A percentile compares a stretch with the other conserved stretches of the same genome.
Conservation (phyloP, 2,888 invertebrate genomes). For the Onthophagus sagittarius region DNA sequence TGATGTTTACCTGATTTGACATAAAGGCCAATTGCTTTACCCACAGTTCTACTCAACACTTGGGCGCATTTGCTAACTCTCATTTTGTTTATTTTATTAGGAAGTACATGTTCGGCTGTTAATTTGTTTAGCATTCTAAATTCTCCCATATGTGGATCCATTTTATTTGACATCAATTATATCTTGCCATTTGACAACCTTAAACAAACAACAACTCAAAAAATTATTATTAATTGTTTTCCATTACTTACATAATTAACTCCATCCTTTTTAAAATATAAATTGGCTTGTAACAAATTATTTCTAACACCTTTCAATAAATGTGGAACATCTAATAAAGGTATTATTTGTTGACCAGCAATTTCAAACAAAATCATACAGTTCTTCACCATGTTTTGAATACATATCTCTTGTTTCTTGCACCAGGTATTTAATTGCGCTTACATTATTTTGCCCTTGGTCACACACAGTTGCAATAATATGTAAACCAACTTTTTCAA, state of each 20-base stretch:
- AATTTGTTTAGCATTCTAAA: slow-evolving; percentile 20
- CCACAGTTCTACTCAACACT: too few relatives aligned
- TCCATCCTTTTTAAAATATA: not conserved
- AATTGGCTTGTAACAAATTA: slow-evolving; percentile 15
- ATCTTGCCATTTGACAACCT: slow-evolving; percentile 12
- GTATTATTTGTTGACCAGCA: slow-evolving; percentile 13
- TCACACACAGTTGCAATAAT: slow-evolving; percentile 24
- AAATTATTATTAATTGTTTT: not conserved
- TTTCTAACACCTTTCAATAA: slow-evolving; percentile 23
- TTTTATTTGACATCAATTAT: slow-evolving; percentile 19
- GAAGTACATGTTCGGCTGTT: slow-evolving; percentile 22
- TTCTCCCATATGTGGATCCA: slow-evolving; percentile 19
- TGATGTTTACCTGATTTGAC: too few relatives aligned
- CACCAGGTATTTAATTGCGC: slow-evolving; percentile 22
- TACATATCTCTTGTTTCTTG: not conserved
- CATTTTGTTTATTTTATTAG: slow-evolving; percentile 24
- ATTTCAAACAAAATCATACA: slow-evolving; percentile 14
- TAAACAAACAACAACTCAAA: not conserved
- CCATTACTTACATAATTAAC: too few relatives aligned
- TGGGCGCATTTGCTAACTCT: slow-evolving; percentile 21
- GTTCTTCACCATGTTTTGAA: slow-evolving; percentile 1
- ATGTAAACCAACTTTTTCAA: slow-evolving; percentile 3
- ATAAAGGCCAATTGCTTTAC: too few relatives aligned
- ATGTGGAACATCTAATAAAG: slow-evolving; percentile 23
- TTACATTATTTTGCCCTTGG: slow-evolving; percentile 18